Evolutionary conservation across 2,888 invertebrate genomes (phyloP), one percentile per base, ranked within the genome.

Genomic region (Xestia xanthographa): DNA sequence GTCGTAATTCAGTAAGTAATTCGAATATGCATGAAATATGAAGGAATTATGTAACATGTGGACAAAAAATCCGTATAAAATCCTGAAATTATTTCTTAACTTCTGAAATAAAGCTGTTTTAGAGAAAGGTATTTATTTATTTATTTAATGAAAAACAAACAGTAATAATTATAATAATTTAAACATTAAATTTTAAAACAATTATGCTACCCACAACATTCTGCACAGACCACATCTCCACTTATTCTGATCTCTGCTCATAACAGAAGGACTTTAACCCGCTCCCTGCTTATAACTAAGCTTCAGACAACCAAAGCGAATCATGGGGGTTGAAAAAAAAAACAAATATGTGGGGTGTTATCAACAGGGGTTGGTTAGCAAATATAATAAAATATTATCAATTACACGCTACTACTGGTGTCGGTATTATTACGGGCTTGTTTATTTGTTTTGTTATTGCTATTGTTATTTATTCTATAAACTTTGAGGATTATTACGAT

Each of bases 381-480:
- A 95, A 95, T 94, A 94, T 92, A 92, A 92, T 93, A 92, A 92
- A 95, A 93, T 93, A 95, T 94, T 93, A 94, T 93, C 93, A 94
- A 95, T 95, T 95, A 93, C 92, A 94, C 92, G 94, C 88, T 88
- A 84, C 91, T 90, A 86, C 90, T 92, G 91, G 90, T 89, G 88
- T 76, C 77, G 79, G 75, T 77, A 80, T 87, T 85, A 80, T 77
- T 77, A 58, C 85, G 81, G 75, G 72, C 71, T 83, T 85, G 80
- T 84, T 85, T 86, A 83, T 86, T 82, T 85, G 72, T 79, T 75
- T 78, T 78, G 68, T 77, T 77, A 82, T 83, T 75, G 83, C 45
- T 84, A 82, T 83, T 75, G 83, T 41, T 84, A 82, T 86, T 83
- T 82, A 77, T 77, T 75, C 58, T 65, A 74, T 72, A 56, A 72